Evolutionary conservation across 2,113 vertebrate species (phyloP).

Genomic region (Notiomystis cincta): DNA sequence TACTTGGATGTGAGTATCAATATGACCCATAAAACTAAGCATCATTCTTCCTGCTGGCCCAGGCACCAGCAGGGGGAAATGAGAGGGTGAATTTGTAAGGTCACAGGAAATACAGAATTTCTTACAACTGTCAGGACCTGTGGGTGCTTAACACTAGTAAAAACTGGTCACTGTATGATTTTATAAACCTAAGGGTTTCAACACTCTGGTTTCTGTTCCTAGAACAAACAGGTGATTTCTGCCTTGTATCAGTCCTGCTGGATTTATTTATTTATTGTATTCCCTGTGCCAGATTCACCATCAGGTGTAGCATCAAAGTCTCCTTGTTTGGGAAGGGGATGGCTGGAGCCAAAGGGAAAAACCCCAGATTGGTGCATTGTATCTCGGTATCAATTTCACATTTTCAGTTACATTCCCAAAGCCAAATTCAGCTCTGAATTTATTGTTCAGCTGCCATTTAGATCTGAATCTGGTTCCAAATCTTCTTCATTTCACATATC

Average conservation of each 20-base stretch:
- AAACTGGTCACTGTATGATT: neutral
- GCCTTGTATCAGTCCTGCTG: neutral
- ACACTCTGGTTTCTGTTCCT: neutral
- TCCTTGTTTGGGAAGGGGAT: fast-evolving
- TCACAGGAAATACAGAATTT: neutral
- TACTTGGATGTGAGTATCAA: neutral
- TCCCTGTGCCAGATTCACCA: neutral
- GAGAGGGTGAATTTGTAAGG: neutral
- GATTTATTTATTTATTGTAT: neutral
- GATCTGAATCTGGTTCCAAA: neutral
- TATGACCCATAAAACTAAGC: neutral
- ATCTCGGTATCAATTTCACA: neutral
- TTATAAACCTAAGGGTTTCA: neutral
- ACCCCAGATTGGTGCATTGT: fast-evolving
- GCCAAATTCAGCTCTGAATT: neutral
- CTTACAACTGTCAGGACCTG: neutral
- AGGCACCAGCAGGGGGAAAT: neutral
- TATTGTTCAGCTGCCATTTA: neutral
- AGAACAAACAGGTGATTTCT: neutral
- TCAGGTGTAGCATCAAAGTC: neutral
- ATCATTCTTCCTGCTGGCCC: neutral
- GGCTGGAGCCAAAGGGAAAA: neutral
- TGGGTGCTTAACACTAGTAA: neutral
- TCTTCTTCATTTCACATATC: neutral
- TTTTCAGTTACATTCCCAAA: neutral